Percentiles rank a stretch among this genome's conserved stretches.
Evolutionary conservation across 2,888 invertebrate species (phyloP).

Genomic region (Lamproptera curius): DNA sequence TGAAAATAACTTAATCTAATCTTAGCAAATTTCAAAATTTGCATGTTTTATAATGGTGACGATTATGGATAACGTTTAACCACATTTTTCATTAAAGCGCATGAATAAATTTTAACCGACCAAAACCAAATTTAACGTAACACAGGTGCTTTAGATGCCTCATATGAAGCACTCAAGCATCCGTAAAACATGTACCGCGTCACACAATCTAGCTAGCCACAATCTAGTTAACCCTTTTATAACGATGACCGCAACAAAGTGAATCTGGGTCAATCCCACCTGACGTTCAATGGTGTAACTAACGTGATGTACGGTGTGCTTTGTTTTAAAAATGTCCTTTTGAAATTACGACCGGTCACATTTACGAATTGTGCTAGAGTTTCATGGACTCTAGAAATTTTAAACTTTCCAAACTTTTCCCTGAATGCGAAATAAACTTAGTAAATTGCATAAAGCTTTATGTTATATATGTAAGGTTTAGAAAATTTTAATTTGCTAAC

Average conservation of each 20-base stretch:
- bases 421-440: too few species aligned
- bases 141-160: neutral
- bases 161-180: neutral
- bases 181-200: slow-evolving; percentile 13
- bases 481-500: too few species aligned
- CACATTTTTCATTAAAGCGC: too few species aligned
- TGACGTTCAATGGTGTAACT: neutral
- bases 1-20: too few species aligned
- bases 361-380: neutral
- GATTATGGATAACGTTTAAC: too few species aligned
- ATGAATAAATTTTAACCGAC: too few species aligned
- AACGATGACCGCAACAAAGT: slow-evolving; percentile 9
- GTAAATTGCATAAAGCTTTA: too few species aligned
- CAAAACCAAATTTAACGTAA: too few species aligned
- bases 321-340: slow-evolving; percentile 1
- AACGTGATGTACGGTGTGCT: slow-evolving; percentile 1
- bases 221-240: slow-evolving; percentile 18
- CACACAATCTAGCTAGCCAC: slow-evolving; percentile 6
- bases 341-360: neutral
- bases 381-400: too few species aligned
- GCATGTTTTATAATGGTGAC: too few species aligned
- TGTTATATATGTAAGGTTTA: too few species aligned
- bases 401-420: neutral
- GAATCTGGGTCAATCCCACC: slow-evolving; percentile 12
- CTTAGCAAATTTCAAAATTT: too few species aligned